Percentiles rank a stretch among this genome's conserved stretches.
phyloP scores from a whole-genome alignment of 2,113 vertebrate species.

The Mesitornis unicolor region DNA sequence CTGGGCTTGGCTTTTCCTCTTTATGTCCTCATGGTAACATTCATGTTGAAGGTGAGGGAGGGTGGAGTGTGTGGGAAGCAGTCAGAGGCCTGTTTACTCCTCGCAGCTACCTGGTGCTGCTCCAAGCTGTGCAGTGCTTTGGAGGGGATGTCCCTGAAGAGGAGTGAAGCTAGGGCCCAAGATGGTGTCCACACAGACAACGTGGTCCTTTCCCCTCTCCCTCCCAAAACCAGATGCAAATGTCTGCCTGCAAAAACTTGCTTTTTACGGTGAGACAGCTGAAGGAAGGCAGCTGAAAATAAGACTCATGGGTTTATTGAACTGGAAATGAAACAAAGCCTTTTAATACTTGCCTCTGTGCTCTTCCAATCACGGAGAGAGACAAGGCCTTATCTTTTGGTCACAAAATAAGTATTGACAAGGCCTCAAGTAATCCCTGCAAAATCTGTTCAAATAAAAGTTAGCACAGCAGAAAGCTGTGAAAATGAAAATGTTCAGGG shows the following conservation, averaged over 20 bases:
- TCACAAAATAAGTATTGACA: not conserved
- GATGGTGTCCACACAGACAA: too few relatives aligned
- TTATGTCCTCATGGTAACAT: not conserved
- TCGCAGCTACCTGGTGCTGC: not conserved
- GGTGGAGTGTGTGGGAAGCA: not conserved
- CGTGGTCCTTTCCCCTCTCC: not conserved
- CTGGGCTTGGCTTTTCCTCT: conserved; percentile 11
- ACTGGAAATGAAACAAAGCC: not conserved
- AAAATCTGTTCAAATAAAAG: not conserved
- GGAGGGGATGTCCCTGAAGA: not conserved
- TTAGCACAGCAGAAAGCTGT: not conserved
- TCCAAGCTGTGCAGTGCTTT: not conserved
- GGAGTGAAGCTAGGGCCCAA: not conserved
- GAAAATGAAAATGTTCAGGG: not conserved
- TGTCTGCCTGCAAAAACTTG: not conserved
- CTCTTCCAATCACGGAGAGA: not conserved
- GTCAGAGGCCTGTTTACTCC: not conserved
- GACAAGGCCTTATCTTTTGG: not conserved
- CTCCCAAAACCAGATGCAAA: not conserved
- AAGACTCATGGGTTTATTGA: not conserved
- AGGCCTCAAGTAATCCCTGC: not conserved
- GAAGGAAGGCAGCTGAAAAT: not conserved
- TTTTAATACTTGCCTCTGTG: not conserved
- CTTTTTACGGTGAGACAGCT: not conserved
- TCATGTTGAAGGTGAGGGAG: not conserved